Evolutionary conservation across 2,797 vertebrate species (phyloP), one percentile per base, ranked within the genome.

Genomic region (Channallabes apus): DNA sequence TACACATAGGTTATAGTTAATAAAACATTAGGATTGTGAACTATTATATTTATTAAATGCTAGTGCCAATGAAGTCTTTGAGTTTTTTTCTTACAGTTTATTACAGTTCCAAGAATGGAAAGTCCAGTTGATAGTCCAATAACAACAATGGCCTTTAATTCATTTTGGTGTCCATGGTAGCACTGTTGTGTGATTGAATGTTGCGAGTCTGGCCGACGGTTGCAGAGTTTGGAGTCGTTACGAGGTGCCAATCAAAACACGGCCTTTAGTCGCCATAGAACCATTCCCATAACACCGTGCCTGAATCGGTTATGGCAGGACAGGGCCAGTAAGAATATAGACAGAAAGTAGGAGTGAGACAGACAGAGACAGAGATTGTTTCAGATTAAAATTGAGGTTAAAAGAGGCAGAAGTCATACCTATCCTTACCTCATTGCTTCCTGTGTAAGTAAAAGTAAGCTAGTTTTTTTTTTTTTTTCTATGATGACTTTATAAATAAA

Each of bases 211-310:
- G 77, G 88, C 92, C 92, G 92, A 92, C 90, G 91, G 89, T 90
- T 61, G 85, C 59, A 61, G 84, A 90, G 89, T 89, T n/a, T 64
- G 51, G 86, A 90, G 90, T 87, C 67, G 82, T 87, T 89, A 87
- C 88, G 86, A 91, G 92, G 91, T 90, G 92, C 94, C 94, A 93
- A 94, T 93, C 92, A 93, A 92, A 90, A 91, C 84, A 83, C 73
- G 86, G 88, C 87, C 90, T 87, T 87, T 91, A 88, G 89, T 91
- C 90, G 90, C 90, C 91, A 91, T 92, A 93, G 89, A 89, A 58
- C 91, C 5, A 86, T 90, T 89, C 84, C 90, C 87, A 87, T 87
- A 91, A 91, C 91, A 92, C 90, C 88, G 81, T 88, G 92, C 88
- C 91, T 90, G 69, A 89, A 83, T 85, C 88, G 83, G 85, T 89